These are phyloP conservation scores for Dryococelus australis DNA, from an alignment of 2,888 invertebrate genomes.

Conservation along the genomic window DNA sequence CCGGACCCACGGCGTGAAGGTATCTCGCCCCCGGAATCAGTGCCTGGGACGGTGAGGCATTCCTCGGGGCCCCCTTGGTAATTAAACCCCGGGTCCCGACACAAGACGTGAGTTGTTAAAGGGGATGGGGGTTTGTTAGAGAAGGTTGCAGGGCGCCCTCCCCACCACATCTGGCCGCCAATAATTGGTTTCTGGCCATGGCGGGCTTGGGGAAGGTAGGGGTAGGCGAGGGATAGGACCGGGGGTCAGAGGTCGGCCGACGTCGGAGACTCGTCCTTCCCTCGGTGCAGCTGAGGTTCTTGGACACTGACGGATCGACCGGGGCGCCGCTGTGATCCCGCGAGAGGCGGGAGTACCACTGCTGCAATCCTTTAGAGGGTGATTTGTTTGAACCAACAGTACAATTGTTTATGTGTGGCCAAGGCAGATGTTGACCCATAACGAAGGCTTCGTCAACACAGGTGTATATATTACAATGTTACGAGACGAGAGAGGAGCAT, in stretches of 20 bases:
- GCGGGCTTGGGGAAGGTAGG: not conserved
- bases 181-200: not conserved
- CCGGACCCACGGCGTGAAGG: not conserved
- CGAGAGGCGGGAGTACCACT: too few species aligned
- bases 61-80: not conserved
- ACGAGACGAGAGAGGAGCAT: too few species aligned
- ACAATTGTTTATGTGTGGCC: too few species aligned
- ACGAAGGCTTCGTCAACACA: too few species aligned
- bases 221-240: not conserved
- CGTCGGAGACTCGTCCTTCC: not conserved
- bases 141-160: not conserved
- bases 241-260: not conserved
- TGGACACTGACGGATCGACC: too few species aligned
- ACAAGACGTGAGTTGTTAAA: not conserved
- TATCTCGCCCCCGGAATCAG: not conserved
- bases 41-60: not conserved
- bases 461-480: too few species aligned
- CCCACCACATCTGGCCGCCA: not conserved
- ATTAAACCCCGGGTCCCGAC: not conserved
- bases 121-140: not conserved
- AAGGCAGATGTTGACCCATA: too few species aligned
- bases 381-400: too few species aligned
- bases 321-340: too few species aligned
- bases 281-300: not conserved
- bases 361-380: too few species aligned